Conservation (phyloP, 2,797 vertebrate species). For the Enoplosus armatus region DNA sequence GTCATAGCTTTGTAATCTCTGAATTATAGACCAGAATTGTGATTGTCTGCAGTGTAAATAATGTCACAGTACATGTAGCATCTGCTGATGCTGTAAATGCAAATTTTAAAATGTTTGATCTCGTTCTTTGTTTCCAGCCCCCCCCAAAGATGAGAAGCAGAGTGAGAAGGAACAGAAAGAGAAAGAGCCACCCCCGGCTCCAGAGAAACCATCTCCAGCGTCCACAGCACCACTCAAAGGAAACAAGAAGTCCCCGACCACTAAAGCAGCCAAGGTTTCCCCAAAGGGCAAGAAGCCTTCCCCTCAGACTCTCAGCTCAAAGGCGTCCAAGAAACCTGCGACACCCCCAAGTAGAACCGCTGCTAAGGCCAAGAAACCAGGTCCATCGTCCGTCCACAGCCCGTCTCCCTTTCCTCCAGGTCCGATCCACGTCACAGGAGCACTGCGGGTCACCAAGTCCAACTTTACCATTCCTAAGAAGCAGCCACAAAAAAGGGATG, state of each 20-base stretch:
- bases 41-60: background rate
- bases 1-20: background rate
- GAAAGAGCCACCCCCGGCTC: constrained; percentile 56
- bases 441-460: constrained; percentile 83
- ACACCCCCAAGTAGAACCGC: constrained; percentile 57
- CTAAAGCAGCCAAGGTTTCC: constrained; percentile 70
- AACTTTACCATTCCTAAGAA: constrained; percentile 90
- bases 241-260: constrained; percentile 73
- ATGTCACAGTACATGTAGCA: background rate
- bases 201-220: constrained; percentile 77
- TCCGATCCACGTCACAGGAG: constrained; percentile 85
- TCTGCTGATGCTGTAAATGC: background rate
- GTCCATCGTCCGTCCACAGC: constrained; percentile 61
- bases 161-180: constrained; percentile 81
- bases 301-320: constrained; percentile 59
- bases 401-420: constrained; percentile 69
- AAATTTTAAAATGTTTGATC: constrained; percentile 49
- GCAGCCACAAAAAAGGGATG: constrained; percentile 81
- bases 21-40: background rate
- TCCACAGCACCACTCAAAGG: constrained; percentile 58
- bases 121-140: constrained; percentile 74
- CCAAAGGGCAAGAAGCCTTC: constrained; percentile 85
- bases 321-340: constrained; percentile 78
- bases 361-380: constrained; percentile 81
- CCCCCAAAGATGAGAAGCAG: constrained; percentile 78